Evolutionary conservation across 2,888 invertebrate species (phyloP).

Genomic region (Rhopalosiphum nymphaeae): DNA sequence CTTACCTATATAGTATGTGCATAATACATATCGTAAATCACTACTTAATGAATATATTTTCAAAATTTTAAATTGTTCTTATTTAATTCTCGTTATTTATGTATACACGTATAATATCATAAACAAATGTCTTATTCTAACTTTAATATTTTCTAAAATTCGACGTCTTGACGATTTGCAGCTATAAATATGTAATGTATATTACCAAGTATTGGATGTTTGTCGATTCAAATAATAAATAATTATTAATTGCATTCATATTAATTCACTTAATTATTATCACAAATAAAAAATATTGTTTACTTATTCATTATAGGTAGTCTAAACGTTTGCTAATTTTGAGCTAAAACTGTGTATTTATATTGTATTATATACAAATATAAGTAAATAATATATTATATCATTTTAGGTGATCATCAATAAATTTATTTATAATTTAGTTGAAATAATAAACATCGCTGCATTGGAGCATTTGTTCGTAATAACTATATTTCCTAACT

Average conservation of each 20-base stretch:
- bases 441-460: neutral
- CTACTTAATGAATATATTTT: neutral
- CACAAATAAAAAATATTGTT: too few species aligned
- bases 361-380: too few species aligned
- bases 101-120: neutral
- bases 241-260: neutral
- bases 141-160: neutral
- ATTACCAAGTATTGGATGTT: neutral
- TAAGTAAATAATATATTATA: too few species aligned
- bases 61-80: neutral
- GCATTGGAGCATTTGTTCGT: neutral
- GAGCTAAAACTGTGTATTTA: neutral
- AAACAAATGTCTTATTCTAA: neutral
- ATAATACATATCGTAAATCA: neutral
- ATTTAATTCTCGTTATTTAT: neutral
- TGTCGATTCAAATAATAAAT: neutral
- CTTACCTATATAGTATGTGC: neutral
- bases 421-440: neutral
- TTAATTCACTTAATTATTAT: too few species aligned
- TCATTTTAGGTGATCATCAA: neutral
- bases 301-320: too few species aligned
- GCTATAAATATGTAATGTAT: neutral
- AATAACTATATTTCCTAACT: neutral
- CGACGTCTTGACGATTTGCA: neutral
- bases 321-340: neutral